Evolutionary conservation across 2,113 vertebrate species (phyloP).

Genomic region (Tupaia chinensis): DNA sequence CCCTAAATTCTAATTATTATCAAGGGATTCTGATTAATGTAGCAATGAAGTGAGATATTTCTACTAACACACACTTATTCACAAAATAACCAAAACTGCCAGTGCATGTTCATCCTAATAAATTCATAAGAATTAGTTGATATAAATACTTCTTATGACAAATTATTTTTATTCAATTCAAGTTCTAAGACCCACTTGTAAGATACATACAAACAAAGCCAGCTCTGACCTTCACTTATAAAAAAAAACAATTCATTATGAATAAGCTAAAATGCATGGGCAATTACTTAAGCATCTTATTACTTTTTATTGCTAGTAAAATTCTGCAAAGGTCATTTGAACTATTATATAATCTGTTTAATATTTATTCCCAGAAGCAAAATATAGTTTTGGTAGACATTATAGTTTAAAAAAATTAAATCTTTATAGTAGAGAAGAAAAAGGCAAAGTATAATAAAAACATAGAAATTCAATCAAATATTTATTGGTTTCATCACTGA

Average conservation of each 20-base stretch:
- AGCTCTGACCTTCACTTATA: not conserved
- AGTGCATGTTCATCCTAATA: not conserved
- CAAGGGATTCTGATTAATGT: slow-evolving; percentile 42
- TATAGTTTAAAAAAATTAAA: not conserved
- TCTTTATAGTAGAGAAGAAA: not conserved
- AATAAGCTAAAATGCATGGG: slow-evolving; percentile 32
- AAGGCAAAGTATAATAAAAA: not conserved
- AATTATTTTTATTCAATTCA: slow-evolving; percentile 31
- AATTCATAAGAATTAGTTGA: slow-evolving; percentile 43
- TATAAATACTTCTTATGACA: slow-evolving; percentile 32
- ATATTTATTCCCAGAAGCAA: not conserved
- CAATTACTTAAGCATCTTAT: slow-evolving; percentile 8
- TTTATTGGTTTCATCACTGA: not conserved
- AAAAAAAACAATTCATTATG: not conserved
- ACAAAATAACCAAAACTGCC: slow-evolving; percentile 38
- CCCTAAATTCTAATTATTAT: slow-evolving; percentile 56
- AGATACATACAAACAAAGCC: slow-evolving; percentile 35
- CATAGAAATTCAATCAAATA: not conserved
- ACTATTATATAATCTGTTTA: not conserved
- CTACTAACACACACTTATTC: slow-evolving; percentile 32
- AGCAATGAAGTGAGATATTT: slow-evolving; percentile 32
- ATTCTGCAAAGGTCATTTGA: not conserved
- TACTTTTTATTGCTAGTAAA: slow-evolving; percentile 19
- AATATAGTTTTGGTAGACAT: not conserved
- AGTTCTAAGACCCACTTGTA: slow-evolving; percentile 21